phyloP scores from a whole-genome alignment of 1,140 invertebrate genomes.

The Orchestia grillus region DNA sequence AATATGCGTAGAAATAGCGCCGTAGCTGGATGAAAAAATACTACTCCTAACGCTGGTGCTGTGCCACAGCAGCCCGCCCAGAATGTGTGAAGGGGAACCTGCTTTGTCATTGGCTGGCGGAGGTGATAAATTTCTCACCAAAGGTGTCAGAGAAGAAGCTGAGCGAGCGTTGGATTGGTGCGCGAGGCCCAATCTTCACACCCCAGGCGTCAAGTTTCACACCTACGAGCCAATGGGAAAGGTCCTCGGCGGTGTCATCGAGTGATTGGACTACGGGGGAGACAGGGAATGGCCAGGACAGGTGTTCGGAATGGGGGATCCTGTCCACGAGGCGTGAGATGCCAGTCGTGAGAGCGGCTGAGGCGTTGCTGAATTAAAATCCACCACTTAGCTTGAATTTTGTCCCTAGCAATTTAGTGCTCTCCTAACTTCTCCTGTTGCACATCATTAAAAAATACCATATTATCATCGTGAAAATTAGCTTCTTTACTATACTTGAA shows the following conservation, averaged over 20 bases:
- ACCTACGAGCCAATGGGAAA: not conserved
- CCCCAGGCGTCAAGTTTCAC: slow-evolving; percentile 25
- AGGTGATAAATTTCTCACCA: slow-evolving; percentile 33
- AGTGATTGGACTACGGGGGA: not conserved
- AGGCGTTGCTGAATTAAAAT: no score
- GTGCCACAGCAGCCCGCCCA: not conserved
- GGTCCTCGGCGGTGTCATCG: not conserved
- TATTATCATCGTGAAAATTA: no score
- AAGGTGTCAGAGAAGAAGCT: not conserved
- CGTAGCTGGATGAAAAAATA: no score
- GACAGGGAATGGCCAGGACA: not conserved
- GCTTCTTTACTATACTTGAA: no score
- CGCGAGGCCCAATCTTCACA: not conserved
- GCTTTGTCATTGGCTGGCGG: not conserved
- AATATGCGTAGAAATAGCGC: no score
- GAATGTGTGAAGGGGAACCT: not conserved
- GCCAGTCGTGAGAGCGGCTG: not conserved
- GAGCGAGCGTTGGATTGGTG: not conserved
- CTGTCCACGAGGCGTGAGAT: not conserved
- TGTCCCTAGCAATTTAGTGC: no score
- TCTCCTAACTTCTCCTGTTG: no score
- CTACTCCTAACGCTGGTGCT: not conserved
- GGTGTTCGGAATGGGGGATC: not conserved
- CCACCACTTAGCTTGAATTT: no score
- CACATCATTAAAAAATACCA: no score